A percentile compares a stretch with the other conserved stretches of the same genome.
Evolutionary conservation across 64 coral and sea anemone genomes (phyloP).

Genomic region (Hydrozoanthus tunicans): DNA sequence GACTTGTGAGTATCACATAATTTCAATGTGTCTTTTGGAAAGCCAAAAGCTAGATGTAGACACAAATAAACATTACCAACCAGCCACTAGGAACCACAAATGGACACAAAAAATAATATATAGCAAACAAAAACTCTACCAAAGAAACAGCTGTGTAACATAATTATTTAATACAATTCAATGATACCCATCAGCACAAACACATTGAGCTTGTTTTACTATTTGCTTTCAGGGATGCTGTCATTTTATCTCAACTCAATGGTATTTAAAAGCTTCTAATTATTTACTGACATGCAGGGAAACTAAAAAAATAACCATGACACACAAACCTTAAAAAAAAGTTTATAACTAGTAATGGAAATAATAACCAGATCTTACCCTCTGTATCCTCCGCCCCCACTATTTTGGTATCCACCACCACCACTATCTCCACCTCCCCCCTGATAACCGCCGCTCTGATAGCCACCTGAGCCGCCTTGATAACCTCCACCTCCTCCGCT

Average conservation of each 20-base stretch:
- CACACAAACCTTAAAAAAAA: too few species aligned
- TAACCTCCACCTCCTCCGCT: slow-evolving; percentile 59
- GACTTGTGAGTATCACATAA: slow-evolving; percentile 51
- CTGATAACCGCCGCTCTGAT: slow-evolving; percentile 47
- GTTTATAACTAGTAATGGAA: too few species aligned
- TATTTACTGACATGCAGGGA: too few species aligned
- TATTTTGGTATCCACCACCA: slow-evolving; percentile 51
- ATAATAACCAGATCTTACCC: slow-evolving; percentile 67
- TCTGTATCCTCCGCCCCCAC: slow-evolving; percentile 71
- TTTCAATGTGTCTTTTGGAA: not conserved
- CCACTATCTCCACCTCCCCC: slow-evolving; percentile 25
- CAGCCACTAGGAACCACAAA: not conserved
- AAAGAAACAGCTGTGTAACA: not conserved
- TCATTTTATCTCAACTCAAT: too few species aligned
- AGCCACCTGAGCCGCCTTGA: slow-evolving; percentile 40
- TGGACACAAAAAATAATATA: not conserved
- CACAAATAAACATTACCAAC: not conserved
- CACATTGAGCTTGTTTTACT: too few species aligned
- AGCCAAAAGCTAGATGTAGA: not conserved
- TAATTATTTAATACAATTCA: not conserved
- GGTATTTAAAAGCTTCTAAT: too few species aligned
- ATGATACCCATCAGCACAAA: too few species aligned
- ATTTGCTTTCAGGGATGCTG: too few species aligned
- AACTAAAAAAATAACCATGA: too few species aligned
- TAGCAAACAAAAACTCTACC: not conserved